Evolutionary conservation across 2,797 vertebrate genomes (phyloP), one percentile per base, ranked within the genome.

Genomic region (Gymnothorax reevesii): DNA sequence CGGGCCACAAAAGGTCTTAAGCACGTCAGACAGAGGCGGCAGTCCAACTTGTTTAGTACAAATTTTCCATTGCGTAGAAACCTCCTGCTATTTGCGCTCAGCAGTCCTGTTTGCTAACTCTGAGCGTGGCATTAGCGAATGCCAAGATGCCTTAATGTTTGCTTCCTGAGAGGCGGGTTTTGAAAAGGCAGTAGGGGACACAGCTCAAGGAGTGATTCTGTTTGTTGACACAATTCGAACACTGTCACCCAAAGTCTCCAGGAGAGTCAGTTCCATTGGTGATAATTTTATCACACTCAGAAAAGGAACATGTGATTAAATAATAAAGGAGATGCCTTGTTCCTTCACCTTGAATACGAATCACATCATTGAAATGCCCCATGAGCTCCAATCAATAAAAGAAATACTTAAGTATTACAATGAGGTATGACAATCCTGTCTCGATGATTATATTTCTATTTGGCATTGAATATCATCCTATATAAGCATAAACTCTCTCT

Each of bases 321-420:
- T 87, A 73, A 87, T 87, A 87, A 77, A 87, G 83, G 86, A 87
- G 82, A 54, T 84, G 69, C 55, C 83, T 87, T 52, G 64, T 73
- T 83, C 22, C 82, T 73, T 57, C 54, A 66, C 82, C 86, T 87
- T 82, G 83, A 83, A 83, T 82, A 52, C 66, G 57, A 75, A 75
- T 87, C 33, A 60, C 66, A 8, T 75, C 60, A 49, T 52, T 27
- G 66, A 59, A 83, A 54, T 22, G 15, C n/a, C 83, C 55, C 25
- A 42, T 59, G 27, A 42, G 5, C 52, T 15, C 2, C 49, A 55
- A 55, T 8, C 49, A 52, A 22, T 77, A 20, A 49, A 13, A 8
- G 77, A 55, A 8, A 22, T 52, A 55, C 54, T 54, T 80, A 20
- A 54, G 77, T 42, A 80, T 55, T 22, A 69, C 64, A 69, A 69